Evolutionary conservation across 53 echinoderm and acorn worm genomes (phyloP).

Genomic region (Hippasteria phrygiana): DNA sequence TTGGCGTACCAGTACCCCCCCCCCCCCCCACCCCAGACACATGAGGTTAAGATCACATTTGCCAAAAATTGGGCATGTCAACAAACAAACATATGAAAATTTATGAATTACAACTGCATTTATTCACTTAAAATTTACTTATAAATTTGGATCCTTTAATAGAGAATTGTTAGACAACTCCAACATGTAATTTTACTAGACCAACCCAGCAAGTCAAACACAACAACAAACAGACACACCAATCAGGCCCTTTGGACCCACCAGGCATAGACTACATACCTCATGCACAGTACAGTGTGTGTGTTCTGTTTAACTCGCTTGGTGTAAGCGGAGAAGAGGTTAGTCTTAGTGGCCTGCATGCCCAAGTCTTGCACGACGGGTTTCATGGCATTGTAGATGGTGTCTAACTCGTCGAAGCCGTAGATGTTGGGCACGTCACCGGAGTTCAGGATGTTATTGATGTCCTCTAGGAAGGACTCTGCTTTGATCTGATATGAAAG

Average conservation of each 20-base stretch:
- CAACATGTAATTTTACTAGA: too few relatives aligned
- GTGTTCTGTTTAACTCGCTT: conserved; percentile 97
- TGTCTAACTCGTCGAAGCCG: conserved; percentile 91
- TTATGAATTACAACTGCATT: too few relatives aligned
- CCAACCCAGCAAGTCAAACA: too few relatives aligned
- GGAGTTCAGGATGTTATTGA: conserved; percentile 98
- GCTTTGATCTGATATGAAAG: conserved; percentile 82
- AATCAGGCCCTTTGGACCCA: background rate
- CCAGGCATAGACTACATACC: conserved; percentile 50
- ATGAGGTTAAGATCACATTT: too few relatives aligned
- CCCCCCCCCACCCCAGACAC: too few relatives aligned
- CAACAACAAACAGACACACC: background rate
- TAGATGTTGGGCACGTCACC: conserved; percentile 99
- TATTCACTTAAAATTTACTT: too few relatives aligned
- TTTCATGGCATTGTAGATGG: conserved; percentile 95
- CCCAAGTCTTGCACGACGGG: conserved; percentile 91
- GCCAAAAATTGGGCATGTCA: too few relatives aligned
- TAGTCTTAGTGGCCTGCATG: conserved; percentile 94
- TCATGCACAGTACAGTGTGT: conserved; percentile 95
- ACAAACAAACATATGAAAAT: too few relatives aligned
- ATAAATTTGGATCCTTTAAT: too few relatives aligned
- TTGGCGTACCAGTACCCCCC: too few relatives aligned
- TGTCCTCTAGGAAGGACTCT: conserved; percentile 97
- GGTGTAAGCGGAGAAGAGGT: conserved; percentile 95
- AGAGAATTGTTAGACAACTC: too few relatives aligned